Conservation (phyloP, 2,888 invertebrate genomes). For the Cyclophora punctaria region DNA sequence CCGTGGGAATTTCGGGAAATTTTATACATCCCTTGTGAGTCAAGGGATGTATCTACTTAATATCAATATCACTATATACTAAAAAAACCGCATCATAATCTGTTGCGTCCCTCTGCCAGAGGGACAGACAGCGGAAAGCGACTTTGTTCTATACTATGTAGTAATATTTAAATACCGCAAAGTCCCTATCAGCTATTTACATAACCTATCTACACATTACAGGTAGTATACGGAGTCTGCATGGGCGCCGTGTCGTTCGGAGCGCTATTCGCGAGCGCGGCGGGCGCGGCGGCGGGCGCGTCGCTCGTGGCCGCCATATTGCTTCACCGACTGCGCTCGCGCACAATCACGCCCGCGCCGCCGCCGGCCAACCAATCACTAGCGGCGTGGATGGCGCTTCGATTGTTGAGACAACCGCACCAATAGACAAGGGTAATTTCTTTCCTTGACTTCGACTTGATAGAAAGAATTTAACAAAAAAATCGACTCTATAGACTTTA, state of each 20-base stretch:
- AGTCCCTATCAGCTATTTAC: not conserved
- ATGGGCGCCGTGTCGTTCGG: slow-evolving; percentile 93
- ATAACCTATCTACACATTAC: slow-evolving; percentile 1
- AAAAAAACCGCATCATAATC: no score
- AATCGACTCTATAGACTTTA: no score
- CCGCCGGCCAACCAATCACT: slow-evolving; percentile 77
- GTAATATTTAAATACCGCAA: no score
- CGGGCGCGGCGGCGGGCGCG: slow-evolving; percentile 90
- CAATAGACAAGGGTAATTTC: slow-evolving; percentile 43
- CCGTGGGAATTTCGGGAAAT: no score
- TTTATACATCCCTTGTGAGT: no score
- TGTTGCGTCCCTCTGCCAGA: no score
- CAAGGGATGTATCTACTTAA: no score
- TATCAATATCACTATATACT: no score
- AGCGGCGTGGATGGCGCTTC: slow-evolving; percentile 84
- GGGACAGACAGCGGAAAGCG: no score
- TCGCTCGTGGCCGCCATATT: slow-evolving; percentile 89
- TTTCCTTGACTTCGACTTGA: no score
- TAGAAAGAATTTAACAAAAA: no score
- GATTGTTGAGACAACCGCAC: slow-evolving; percentile 74
- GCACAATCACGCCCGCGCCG: slow-evolving; percentile 77
- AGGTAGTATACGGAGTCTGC: slow-evolving; percentile 92
- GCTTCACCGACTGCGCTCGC: slow-evolving; percentile 85
- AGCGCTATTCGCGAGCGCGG: slow-evolving; percentile 89
- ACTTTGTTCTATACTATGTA: no score